Evolutionary conservation across 2,113 vertebrate species (phyloP).

Genomic region (Onychostruthus taczanowskii): DNA sequence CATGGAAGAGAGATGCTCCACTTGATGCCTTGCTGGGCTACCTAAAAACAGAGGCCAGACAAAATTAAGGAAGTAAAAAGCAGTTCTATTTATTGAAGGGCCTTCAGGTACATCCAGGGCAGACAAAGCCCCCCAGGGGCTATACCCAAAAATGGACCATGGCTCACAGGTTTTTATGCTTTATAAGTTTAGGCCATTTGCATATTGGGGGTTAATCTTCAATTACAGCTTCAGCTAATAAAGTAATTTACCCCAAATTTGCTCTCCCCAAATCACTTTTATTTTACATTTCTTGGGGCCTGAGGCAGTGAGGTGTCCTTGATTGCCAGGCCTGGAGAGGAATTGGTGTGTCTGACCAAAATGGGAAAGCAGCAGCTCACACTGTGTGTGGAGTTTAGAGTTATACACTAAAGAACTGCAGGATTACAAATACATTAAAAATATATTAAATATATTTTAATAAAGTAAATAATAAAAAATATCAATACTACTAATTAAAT

Average conservation of each 20-base stretch:
- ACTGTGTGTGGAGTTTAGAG: not conserved
- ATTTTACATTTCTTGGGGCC: accelerated
- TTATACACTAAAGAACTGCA: not conserved
- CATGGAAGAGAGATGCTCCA: not conserved
- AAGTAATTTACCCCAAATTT: not conserved
- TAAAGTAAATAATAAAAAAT: no score
- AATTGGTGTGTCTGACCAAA: not conserved
- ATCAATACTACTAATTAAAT: no score
- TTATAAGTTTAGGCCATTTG: not conserved
- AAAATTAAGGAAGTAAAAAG: not conserved
- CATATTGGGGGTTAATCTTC: not conserved
- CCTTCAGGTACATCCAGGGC: not conserved
- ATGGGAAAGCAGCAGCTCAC: not conserved
- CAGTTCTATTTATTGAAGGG: not conserved
- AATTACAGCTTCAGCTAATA: not conserved
- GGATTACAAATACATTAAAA: not conserved
- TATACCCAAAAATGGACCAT: no score
- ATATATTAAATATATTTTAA: no score
- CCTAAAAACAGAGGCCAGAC: not conserved
- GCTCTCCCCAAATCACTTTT: not conserved
- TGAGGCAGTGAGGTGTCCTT: not conserved
- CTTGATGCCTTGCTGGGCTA: not conserved
- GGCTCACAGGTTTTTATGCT: not conserved
- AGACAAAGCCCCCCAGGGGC: not conserved
- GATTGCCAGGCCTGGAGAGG: not conserved